Evolutionary conservation across 2,797 vertebrate species (phyloP).

Genomic region (Brachymystax lenok): DNA sequence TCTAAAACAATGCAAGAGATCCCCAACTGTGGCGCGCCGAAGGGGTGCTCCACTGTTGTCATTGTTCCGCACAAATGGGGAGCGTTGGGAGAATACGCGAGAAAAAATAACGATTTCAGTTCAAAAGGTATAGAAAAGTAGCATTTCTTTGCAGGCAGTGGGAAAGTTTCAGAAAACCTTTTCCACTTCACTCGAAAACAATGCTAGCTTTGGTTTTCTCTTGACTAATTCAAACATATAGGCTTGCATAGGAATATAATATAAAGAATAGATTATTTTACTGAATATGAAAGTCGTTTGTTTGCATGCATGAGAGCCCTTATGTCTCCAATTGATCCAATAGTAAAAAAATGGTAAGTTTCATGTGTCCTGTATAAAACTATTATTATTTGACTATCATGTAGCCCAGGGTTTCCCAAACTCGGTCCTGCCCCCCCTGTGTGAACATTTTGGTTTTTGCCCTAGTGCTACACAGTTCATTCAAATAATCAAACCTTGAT

Average conservation of each 20-base stretch:
- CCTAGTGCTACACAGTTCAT: too few species aligned
- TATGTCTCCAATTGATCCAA: neutral
- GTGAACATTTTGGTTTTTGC: too few species aligned
- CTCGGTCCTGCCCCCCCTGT: too few species aligned
- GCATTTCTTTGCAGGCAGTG: slow-evolving; percentile 92
- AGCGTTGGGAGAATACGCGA: slow-evolving; percentile 93
- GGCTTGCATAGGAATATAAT: slow-evolving; percentile 55
- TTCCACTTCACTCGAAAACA: slow-evolving; percentile 87
- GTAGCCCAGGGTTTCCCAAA: neutral
- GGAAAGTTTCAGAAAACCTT: slow-evolving; percentile 85
- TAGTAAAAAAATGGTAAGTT: neutral
- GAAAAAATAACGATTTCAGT: slow-evolving; percentile 92
- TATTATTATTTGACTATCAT: neutral
- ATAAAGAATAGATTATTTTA: slow-evolving; percentile 72
- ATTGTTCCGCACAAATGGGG: slow-evolving; percentile 91
- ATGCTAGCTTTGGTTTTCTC: slow-evolving; percentile 77
- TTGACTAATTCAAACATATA: slow-evolving; percentile 64
- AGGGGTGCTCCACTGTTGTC: slow-evolving; percentile 96
- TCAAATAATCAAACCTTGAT: too few species aligned
- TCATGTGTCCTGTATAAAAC: neutral
- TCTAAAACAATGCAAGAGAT: slow-evolving; percentile 97
- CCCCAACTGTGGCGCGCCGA: slow-evolving; percentile 98
- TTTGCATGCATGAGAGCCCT: neutral
- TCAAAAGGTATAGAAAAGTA: slow-evolving; percentile 89
- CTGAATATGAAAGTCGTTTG: slow-evolving; percentile 46